A percentile compares a stretch with the other conserved stretches of the same genome.
These are phyloP conservation scores for Heteropelma amictum DNA, from an alignment of 2,888 invertebrate genomes.

Conservation along the genomic window DNA sequence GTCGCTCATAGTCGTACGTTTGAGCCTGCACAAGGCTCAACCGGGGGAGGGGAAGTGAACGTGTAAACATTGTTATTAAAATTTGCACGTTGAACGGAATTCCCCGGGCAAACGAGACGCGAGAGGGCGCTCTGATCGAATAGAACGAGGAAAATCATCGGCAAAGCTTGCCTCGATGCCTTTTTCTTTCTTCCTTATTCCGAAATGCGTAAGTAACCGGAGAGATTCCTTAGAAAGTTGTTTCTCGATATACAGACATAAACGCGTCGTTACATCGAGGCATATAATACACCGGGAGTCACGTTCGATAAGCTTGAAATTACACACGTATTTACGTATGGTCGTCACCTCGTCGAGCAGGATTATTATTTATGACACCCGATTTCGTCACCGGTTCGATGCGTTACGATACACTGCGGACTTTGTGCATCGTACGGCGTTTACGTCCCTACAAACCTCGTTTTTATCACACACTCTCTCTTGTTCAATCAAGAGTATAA, in stretches of 20 bases:
- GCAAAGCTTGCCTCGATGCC: slow-evolving; percentile 2
- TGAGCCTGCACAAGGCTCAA: slow-evolving; percentile 1
- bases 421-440: slow-evolving; percentile 8
- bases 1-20: not conserved
- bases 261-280: slow-evolving; percentile 27
- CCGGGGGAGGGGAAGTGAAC: slow-evolving; percentile 42
- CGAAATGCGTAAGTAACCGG: too few species aligned
- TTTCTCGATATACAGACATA: not conserved
- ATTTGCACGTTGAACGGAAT: slow-evolving; percentile 23
- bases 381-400: slow-evolving; percentile 48
- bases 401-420: slow-evolving; percentile 12
- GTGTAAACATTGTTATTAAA: slow-evolving; percentile 30
- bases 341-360: slow-evolving; percentile 38
- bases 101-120: not conserved
- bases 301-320: slow-evolving; percentile 56
- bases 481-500: not conserved
- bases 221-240: too few species aligned
- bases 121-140: too few species aligned
- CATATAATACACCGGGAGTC: slow-evolving; percentile 23
- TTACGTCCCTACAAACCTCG: slow-evolving; percentile 17
- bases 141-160: slow-evolving; percentile 17
- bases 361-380: slow-evolving; percentile 50
- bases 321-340: slow-evolving; percentile 51
- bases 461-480: not conserved
- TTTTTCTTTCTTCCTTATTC: not conserved